Conservation (phyloP, 2,888 invertebrate species). For the Resseliella maxima region DNA sequence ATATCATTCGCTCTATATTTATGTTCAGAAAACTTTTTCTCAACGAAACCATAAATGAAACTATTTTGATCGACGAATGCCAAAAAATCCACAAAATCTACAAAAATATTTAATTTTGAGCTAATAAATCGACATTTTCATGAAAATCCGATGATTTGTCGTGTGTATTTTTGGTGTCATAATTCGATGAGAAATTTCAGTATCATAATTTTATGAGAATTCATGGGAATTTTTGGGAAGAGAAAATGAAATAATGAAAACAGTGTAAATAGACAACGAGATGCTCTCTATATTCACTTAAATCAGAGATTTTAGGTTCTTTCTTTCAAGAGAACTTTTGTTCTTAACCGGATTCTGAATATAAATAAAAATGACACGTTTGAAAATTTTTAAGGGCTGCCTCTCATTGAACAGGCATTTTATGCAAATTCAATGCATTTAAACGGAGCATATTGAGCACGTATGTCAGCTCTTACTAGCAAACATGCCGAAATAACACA, state of each 20-base stretch:
- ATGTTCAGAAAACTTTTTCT: background rate
- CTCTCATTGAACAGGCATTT: background rate
- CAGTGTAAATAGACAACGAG: too few relatives aligned
- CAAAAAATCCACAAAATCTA: constrained; percentile 50
- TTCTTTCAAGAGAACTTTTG: background rate
- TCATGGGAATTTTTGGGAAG: background rate
- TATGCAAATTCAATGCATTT: too few relatives aligned
- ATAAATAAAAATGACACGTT: constrained; percentile 1
- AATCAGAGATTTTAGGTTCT: background rate
- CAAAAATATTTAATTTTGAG: constrained; percentile 42
- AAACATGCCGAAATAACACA: too few relatives aligned
- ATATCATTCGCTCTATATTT: background rate
- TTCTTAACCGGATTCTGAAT: background rate
- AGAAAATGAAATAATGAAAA: background rate
- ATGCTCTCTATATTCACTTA: too few relatives aligned
- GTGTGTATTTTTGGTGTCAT: too few relatives aligned
- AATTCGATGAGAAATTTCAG: background rate
- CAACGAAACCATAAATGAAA: background rate
- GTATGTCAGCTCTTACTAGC: too few relatives aligned
- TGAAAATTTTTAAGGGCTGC: background rate
- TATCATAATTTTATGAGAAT: too few relatives aligned
- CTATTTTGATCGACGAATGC: constrained; percentile 10
- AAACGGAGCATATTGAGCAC: too few relatives aligned
- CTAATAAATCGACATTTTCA: constrained; percentile 3
- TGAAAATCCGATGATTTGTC: constrained; percentile 24